Evolutionary conservation across 2,888 invertebrate species (phyloP), one percentile per base, ranked within the genome.

Genomic region (Chymomyza caudatula): DNA sequence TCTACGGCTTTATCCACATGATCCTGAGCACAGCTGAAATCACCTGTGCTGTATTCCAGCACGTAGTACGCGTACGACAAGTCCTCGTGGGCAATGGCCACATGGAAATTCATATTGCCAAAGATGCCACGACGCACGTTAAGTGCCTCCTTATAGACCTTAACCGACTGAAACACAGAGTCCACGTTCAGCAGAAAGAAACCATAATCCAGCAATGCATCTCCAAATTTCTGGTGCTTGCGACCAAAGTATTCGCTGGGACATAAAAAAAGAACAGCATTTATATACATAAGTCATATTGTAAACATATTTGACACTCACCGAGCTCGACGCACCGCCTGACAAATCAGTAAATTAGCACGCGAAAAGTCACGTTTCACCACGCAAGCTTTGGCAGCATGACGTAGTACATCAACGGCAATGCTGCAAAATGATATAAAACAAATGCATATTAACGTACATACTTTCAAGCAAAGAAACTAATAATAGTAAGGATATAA

Each of bases 21-120:
- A 76, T 95, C 94, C 73, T 96, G 92, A 23, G 97, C 97, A 90
- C 93, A 93, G 82, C 93, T 93, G 90, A 98, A 98, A 76, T 94
- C 92, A 0, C 97, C 97, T 0, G 96, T 94, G 84, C 95, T 96
- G 90, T 98, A 98, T 90, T 98, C 97, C 63, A 95, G 94, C 54
- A 97, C 97, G 90, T 98, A 98, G 11, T 96, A 93, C 54, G 97
- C 97, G 91, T 98, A 98, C 0, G 97, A 97, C 52, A 98, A 92
- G 91, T 98, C 97, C 91, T 98, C 97, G 89, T 96, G 95, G 25
- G 96, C 96, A 25, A 96, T 93, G 0, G 97, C 98, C 76, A 98
- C 95, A 89, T 95, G 95, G 71, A 98, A 93, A 91, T 96, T 97
- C 88, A 94, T 93, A 85, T 94, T 94, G 0, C 96, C 96, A 91